Conservation (phyloP, 2,113 vertebrate genomes). For the Collichthys lucidus region DNA sequence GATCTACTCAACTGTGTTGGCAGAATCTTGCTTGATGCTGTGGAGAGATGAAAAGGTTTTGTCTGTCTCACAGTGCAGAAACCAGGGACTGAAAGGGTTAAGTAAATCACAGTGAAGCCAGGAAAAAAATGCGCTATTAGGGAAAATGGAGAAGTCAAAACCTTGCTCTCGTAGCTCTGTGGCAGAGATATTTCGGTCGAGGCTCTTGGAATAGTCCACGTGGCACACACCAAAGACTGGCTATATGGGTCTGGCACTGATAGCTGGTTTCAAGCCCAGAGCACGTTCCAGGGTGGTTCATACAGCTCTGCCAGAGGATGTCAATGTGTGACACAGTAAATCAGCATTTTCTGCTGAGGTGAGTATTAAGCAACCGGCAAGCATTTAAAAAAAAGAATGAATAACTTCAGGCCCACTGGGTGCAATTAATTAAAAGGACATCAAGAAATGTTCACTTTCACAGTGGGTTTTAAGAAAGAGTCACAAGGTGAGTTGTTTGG, state of each 20-base stretch:
- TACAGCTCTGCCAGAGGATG: slow-evolving; percentile 70
- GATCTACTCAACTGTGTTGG: neutral
- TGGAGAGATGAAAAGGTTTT: neutral
- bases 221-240: slow-evolving; percentile 67
- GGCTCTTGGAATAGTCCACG: slow-evolving; percentile 71
- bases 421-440: slow-evolving; percentile 24
- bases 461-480: neutral
- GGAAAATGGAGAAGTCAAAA: slow-evolving; percentile 69
- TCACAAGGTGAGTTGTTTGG: slow-evolving; percentile 3
- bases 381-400: slow-evolving; percentile 45
- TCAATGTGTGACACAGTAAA: slow-evolving; percentile 74
- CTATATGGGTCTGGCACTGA: slow-evolving; percentile 64
- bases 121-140: slow-evolving; percentile 68
- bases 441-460: slow-evolving; percentile 16
- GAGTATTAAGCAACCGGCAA: slow-evolving; percentile 47
- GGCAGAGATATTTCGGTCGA: slow-evolving; percentile 74
- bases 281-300: slow-evolving; percentile 66
- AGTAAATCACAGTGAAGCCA: slow-evolving; percentile 59
- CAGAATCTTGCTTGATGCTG: neutral
- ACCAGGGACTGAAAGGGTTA: slow-evolving; percentile 61
- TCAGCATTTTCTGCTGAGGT: slow-evolving; percentile 72
- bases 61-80: slow-evolving; percentile 22
- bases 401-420: slow-evolving; percentile 14
- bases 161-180: slow-evolving; percentile 62
- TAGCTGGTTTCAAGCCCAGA: slow-evolving; percentile 61